Evolutionary conservation across 2,888 invertebrate species (phyloP).

Genomic region (Nebria salina): DNA sequence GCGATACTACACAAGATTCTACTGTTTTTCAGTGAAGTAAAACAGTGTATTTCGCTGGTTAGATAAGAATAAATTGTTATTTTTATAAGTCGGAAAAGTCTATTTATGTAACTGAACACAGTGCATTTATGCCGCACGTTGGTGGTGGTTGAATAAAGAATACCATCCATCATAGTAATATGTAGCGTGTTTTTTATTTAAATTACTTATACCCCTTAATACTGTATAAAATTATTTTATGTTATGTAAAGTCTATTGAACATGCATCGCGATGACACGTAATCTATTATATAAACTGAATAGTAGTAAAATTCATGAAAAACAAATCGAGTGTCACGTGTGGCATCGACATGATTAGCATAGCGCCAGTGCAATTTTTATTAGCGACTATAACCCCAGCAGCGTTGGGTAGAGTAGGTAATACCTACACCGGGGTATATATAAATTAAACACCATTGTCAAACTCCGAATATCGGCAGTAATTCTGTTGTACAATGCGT

Average conservation of each 20-base stretch:
- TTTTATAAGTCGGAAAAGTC: too few species aligned
- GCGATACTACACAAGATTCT: too few species aligned
- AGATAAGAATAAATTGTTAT: too few species aligned
- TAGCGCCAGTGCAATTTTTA: not conserved
- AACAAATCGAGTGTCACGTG: not conserved
- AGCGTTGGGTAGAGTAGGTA: not conserved
- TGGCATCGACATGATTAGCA: not conserved
- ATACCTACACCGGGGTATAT: slow-evolving; percentile 13
- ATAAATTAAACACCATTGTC: slow-evolving; percentile 29
- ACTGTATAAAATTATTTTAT: not conserved
- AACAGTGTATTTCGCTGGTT: too few species aligned
- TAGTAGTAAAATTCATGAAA: not conserved
- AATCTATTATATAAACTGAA: not conserved
- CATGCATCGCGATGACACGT: not conserved
- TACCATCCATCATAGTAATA: too few species aligned
- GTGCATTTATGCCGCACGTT: too few species aligned
- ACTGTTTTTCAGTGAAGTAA: too few species aligned
- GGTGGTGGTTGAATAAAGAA: too few species aligned
- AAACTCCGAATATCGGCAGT: slow-evolving; percentile 15
- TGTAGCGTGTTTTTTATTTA: too few species aligned
- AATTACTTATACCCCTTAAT: not conserved
- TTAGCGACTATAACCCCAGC: not conserved
- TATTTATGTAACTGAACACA: too few species aligned
- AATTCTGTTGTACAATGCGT: slow-evolving; percentile 23
- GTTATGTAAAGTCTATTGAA: not conserved